These are phyloP conservation scores for Sinosuthora webbiana DNA, from an alignment of 2,113 vertebrate genomes.

Conservation along the genomic window DNA sequence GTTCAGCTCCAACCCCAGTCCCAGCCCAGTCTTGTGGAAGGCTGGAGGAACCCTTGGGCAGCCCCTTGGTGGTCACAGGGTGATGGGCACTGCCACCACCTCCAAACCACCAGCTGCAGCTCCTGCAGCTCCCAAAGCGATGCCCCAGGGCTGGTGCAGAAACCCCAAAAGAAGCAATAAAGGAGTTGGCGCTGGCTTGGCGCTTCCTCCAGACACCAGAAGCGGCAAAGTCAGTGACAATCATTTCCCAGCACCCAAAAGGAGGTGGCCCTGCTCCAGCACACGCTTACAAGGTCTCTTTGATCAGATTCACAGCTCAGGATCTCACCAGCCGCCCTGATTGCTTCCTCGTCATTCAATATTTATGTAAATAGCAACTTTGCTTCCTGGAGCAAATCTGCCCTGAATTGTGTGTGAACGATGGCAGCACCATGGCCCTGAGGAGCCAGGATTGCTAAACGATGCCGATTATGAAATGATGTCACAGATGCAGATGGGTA, in stretches of 20 bases:
- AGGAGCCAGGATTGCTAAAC: neutral
- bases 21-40: neutral
- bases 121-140: neutral
- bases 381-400: neutral
- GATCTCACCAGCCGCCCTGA: neutral
- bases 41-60: neutral
- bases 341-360: neutral
- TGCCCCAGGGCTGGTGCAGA: neutral
- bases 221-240: neutral
- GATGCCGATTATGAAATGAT: neutral
- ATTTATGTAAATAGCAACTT: conserved; percentile 13
- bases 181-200: fast-evolving
- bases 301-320: neutral
- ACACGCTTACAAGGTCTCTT: neutral
- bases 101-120: neutral
- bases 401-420: neutral
- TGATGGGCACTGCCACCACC: neutral
- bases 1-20: neutral
- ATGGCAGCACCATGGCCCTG: neutral
- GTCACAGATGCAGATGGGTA: conserved; percentile 41
- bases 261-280: neutral
- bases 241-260: neutral
- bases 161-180: neutral
- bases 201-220: neutral
- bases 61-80: neutral